These are phyloP conservation scores for Lepidocyrtinus sp. DNA, from an alignment of 2,888 invertebrate genomes.

Conservation along the genomic window DNA sequence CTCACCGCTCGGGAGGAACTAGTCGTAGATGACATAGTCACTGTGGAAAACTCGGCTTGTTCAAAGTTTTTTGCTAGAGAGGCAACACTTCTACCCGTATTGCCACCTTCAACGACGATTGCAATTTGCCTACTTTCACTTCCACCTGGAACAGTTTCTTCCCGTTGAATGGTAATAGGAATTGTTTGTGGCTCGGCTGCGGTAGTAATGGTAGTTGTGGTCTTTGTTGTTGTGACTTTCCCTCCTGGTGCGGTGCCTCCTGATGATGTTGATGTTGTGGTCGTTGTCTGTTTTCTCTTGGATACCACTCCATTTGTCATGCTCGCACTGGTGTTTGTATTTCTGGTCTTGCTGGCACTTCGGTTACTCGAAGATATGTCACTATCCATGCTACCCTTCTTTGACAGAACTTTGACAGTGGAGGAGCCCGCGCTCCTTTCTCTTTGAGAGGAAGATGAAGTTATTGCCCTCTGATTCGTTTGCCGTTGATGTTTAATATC, in stretches of 20 bases:
- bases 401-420: conserved; percentile 41
- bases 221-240: conserved; percentile 38
- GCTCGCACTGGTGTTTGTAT: conserved; percentile 16
- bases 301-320: conserved; percentile 54
- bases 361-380: conserved; percentile 37
- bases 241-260: conserved; percentile 46
- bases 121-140: conserved; percentile 9
- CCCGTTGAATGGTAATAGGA: neutral
- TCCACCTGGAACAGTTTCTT: neutral
- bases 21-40: conserved; percentile 31
- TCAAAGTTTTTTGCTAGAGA: conserved; percentile 7
- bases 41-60: conserved; percentile 10
- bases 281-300: conserved; percentile 43
- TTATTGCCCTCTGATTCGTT: neutral
- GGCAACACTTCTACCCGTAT: neutral
- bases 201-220: conserved; percentile 28
- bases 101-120: neutral
- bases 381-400: conserved; percentile 52
- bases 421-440: conserved; percentile 36
- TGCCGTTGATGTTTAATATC: conserved; percentile 36
- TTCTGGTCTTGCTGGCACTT: conserved; percentile 17
- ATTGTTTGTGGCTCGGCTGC: conserved; percentile 1
- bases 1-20: conserved; percentile 31
- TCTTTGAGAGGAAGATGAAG: neutral
- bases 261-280: conserved; percentile 43